Evolutionary conservation across 2,888 invertebrate genomes (phyloP).

Genomic region (Drosophila dives): DNA sequence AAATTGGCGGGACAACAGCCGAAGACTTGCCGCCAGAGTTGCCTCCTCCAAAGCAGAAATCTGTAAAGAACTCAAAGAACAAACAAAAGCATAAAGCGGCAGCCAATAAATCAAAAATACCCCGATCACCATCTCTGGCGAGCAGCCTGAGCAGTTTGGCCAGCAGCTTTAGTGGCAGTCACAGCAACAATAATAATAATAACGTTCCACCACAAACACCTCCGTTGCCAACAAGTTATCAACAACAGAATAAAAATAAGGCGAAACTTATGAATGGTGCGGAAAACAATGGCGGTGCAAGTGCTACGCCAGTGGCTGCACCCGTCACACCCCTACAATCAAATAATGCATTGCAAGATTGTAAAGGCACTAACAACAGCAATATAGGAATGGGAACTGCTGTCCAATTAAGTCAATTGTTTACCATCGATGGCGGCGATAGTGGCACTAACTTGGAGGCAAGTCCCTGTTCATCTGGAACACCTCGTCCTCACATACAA

Average conservation of each 20-base stretch:
- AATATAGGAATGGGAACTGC: conserved; percentile 34
- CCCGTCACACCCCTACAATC: conserved; percentile 40
- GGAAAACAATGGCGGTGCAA: conserved; percentile 44
- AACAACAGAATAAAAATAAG: conserved; percentile 69
- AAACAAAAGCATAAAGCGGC: conserved; percentile 74
- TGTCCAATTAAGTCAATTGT: conserved; percentile 9
- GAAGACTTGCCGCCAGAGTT: conserved; percentile 75
- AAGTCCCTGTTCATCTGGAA: conserved; percentile 34
- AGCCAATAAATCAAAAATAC: conserved; percentile 80
- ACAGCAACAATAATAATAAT: conserved; percentile 50
- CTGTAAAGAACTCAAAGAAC: conserved; percentile 77
- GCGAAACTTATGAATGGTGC: conserved; percentile 81
- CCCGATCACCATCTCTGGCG: conserved; percentile 80
- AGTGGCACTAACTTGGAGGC: conserved; percentile 10
- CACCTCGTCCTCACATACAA: conserved; percentile 62
- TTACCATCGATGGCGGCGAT: conserved; percentile 38
- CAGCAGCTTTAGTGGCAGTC: conserved; percentile 65
- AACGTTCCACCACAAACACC: conserved; percentile 83
- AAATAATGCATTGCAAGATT: conserved; percentile 35
- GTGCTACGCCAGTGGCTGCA: conserved; percentile 43
- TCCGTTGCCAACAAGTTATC: conserved; percentile 81
- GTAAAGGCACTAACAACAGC: conserved; percentile 31
- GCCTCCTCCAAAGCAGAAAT: conserved; percentile 82
- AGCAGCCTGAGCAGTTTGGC: conserved; percentile 78
- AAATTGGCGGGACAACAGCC: conserved; percentile 37